Base-by-base conservation (phyloP, 2,797 vertebrate species). In the Chelonia mydas region DNA sequence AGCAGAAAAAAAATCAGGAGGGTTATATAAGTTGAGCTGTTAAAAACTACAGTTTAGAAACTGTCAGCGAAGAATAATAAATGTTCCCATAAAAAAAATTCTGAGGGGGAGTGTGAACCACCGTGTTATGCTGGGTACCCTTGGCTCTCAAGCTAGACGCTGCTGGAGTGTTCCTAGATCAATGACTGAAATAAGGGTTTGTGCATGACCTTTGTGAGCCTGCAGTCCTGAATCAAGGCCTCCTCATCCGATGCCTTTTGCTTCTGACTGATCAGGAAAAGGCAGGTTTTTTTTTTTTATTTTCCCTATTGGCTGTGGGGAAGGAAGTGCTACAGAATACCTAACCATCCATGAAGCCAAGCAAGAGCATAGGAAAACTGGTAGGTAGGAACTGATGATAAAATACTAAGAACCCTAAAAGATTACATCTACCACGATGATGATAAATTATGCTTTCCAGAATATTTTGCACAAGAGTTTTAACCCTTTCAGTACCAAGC, bases 1-100 rank as follows among this genome's bases (percentile, higher is more conserved):
- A 98, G 98, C 96, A 97, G 96, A 98, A 97, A 98, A 98, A 98
- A 98, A 98, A 98, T 98, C 98, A 98, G 97, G 97, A 98, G 95
- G 97, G 97, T 97, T 97, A 98, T 96, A 98, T 97, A 98, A 97
- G 97, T 98, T 97, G 98, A 97, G 98, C 96, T 96, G 93, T 94
- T 95, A 97, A 95, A 97, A 97, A 96, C 97, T 98, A 95, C 94
- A 87, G 21, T 98, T 96, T 98, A 98, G 97, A 96, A 97, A 98
- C 97, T 98, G 95, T 98, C 98, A 98, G 96, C 93, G 92, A 97
- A 98, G 97, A 97, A 96, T 97, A 97, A 97, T 97, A 96, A 97
- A 98, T 96, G 97, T 96, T 97, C 98, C 96, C 90, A 97, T 96
- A 96, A 96, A 97, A 91, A 96, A 97, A 97, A 6, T 96, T 77